Evolutionary conservation across 2,113 vertebrate genomes (phyloP), one percentile per base, ranked within the genome.

Genomic region (Neopipo cinnamomea): DNA sequence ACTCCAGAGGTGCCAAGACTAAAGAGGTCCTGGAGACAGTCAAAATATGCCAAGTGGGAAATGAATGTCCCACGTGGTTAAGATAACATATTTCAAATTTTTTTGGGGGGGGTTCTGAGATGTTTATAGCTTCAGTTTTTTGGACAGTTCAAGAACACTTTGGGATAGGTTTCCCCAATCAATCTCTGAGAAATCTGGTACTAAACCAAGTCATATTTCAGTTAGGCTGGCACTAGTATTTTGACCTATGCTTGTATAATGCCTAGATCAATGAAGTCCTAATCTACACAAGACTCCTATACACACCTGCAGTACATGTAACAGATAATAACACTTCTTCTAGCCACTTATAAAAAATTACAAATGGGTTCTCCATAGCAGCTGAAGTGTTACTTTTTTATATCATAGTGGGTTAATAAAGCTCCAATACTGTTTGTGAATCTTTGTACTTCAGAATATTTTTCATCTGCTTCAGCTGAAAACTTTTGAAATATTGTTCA

Each of bases 401-500:
- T 33, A 47, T 23, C 18, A 42, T 1, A 37, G 4, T 33, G 39
- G 61, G 8, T 68, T 94, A 84, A 53, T 31, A 55, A 25, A 75
- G 20, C 21, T 33, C 25, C 72, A 91, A 87, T 82, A 75, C 14
- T 70, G 14, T 50, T 68, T 35, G 4, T 53, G 62, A 76, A 31
- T 52, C 53, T 88, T 86, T 28, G 10, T 46, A 66, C 41, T 87
- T 93, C 58, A 63, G 59, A 82, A 39, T 37, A 92, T 66, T 92
- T 81, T 85, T 80, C 55, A 76, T 79, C 59, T 73, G n/a, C 23
- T 93, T 77, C 50, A 88, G 44, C 49, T 67, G 84, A 91, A 78
- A 88, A 89, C 46, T 95, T 96, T 49, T 83, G 83, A 95, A 95
- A 95, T 74, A 91, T 22, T 89, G 58, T 95, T 94, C 78, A 73